Percentiles rank a stretch among this genome's conserved stretches.
phyloP scores from a whole-genome alignment of 2,888 invertebrate genomes.

The Athalia rosae region DNA sequence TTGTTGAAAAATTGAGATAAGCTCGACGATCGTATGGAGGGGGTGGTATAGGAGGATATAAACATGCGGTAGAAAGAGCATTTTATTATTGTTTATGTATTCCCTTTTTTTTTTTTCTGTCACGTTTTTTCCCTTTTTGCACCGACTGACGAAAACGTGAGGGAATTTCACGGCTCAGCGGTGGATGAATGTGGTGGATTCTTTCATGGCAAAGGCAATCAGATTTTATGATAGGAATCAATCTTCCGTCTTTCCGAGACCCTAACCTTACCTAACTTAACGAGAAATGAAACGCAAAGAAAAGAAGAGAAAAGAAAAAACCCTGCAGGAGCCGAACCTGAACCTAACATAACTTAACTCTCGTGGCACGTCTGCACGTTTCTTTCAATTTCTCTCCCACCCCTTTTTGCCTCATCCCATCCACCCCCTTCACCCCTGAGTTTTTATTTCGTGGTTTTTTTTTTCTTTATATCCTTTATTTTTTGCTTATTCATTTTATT shows the following conservation, averaged over 20 bases:
- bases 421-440: conserved; percentile 41
- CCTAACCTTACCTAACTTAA: conserved; percentile 39
- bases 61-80: conserved; percentile 32
- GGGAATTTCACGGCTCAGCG: conserved; percentile 43
- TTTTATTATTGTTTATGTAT: no score
- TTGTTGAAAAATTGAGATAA: not conserved
- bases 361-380: conserved; percentile 38
- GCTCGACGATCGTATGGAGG: conserved; percentile 11
- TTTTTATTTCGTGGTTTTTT: not conserved
- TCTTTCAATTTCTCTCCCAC: conserved; percentile 46
- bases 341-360: conserved; percentile 46
- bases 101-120: no score
- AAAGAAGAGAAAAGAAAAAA: conserved; percentile 14
- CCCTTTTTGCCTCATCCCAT: conserved; percentile 19
- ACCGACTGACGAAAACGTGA: conserved; percentile 10
- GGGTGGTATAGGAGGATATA: not conserved
- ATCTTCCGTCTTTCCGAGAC: conserved; percentile 58
- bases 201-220: conserved; percentile 64
- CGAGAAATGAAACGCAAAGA: conserved; percentile 18
- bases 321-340: conserved; percentile 19
- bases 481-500: conserved; percentile 26
- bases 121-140: no score
- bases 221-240: conserved; percentile 72
- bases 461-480: no score
- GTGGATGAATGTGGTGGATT: conserved; percentile 51